Conservation (phyloP, 2,797 vertebrate genomes). For the Enteromius radiatus region DNA sequence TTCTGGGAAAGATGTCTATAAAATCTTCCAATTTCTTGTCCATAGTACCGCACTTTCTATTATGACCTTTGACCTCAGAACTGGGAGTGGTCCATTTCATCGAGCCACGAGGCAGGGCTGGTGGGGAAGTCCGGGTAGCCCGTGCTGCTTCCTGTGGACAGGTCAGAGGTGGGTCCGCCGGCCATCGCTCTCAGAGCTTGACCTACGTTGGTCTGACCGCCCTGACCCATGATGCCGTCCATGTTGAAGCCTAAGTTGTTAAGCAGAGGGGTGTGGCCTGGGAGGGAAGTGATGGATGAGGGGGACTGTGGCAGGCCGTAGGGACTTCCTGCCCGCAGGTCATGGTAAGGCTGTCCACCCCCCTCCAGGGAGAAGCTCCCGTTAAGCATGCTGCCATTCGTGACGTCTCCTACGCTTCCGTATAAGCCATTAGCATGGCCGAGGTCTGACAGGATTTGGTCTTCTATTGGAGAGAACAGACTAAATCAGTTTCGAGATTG, state of each 20-base stretch:
- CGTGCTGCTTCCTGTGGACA: constrained; percentile 97
- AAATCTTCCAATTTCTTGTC: constrained; percentile 19
- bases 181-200: constrained; percentile 93
- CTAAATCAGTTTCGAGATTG: neutral
- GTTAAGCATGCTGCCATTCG: constrained; percentile 84
- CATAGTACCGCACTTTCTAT: constrained; percentile 8
- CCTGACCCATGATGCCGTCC: constrained; percentile 88
- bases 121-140: constrained; percentile 99
- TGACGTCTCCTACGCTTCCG: constrained; percentile 85
- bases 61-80: constrained; percentile 79
- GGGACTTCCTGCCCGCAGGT: constrained; percentile 92
- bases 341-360: constrained; percentile 90
- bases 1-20: constrained; percentile 22
- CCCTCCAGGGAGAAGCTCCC: constrained; percentile 90
- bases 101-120: constrained; percentile 97
- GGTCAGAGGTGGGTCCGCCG: constrained; percentile 94
- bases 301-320: constrained; percentile 96
- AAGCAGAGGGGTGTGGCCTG: constrained; percentile 91
- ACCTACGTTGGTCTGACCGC: constrained; percentile 87
- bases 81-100: constrained; percentile 98
- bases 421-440: constrained; percentile 90
- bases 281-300: constrained; percentile 92
- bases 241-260: constrained; percentile 92
- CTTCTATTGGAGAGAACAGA: constrained; percentile 79
- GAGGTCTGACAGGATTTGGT: constrained; percentile 96